These are phyloP conservation scores for Timandra comae DNA, from an alignment of 2,888 invertebrate species.

Conservation along the genomic window DNA sequence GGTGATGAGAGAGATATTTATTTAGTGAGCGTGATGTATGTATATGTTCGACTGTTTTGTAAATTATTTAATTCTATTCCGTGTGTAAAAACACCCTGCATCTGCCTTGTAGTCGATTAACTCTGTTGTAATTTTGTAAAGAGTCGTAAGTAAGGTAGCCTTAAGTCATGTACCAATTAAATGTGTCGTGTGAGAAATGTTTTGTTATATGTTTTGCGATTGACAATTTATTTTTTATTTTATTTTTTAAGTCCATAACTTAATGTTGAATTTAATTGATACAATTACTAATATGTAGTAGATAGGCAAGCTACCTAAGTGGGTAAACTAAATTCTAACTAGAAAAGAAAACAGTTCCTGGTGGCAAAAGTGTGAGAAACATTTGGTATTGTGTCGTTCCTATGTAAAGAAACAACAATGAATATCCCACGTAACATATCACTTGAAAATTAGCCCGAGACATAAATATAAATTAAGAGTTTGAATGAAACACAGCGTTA, in stretches of 20 bases:
- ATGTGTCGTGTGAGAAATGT: slow-evolving; percentile 64
- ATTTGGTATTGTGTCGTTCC: slow-evolving; percentile 12
- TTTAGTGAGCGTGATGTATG: slow-evolving; percentile 73
- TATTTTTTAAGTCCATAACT: too few species aligned
- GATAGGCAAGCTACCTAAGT: too few species aligned
- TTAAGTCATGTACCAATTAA: slow-evolving; percentile 74
- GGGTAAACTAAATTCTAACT: neutral
- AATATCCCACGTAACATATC: slow-evolving; percentile 16
- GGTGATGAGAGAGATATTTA: slow-evolving; percentile 71
- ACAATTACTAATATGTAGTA: too few species aligned
- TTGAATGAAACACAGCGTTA: slow-evolving; percentile 9
- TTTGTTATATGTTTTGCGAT: neutral
- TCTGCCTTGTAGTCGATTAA: slow-evolving; percentile 69
- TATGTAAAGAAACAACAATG: slow-evolving; percentile 14
- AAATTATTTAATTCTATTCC: slow-evolving; percentile 75
- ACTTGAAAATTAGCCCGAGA: slow-evolving; percentile 18
- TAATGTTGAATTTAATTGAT: too few species aligned
- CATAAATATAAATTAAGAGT: slow-evolving; percentile 1
- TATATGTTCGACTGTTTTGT: slow-evolving; percentile 72
- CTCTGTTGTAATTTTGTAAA: slow-evolving; percentile 77
- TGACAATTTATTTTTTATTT: too few species aligned
- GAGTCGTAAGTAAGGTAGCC: slow-evolving; percentile 73
- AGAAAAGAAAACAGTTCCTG: slow-evolving; percentile 6
- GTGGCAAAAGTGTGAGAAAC: slow-evolving; percentile 20
- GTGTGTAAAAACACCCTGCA: slow-evolving; percentile 70